Conservation (phyloP, 1,140 invertebrate species). For the Micrasema longulum region DNA sequence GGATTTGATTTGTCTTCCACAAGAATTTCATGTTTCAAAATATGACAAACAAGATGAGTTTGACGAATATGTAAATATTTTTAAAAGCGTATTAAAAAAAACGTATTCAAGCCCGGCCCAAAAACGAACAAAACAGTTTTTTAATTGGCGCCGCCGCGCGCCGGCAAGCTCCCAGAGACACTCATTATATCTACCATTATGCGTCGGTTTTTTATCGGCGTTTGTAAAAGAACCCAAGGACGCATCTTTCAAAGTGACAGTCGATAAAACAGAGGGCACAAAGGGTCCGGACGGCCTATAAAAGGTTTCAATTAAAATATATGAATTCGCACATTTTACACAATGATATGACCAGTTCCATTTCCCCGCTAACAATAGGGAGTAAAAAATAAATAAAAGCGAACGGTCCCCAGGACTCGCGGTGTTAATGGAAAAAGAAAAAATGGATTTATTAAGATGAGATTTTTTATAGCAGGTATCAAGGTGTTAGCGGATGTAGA, state of each 20-base stretch:
- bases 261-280: conserved; percentile 36
- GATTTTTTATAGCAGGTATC: conserved; percentile 4
- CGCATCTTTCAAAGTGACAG: conserved; percentile 39
- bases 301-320: conserved; percentile 52
- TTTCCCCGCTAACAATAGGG: conserved; percentile 21
- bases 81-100: background rate
- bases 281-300: conserved; percentile 24
- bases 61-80: too few species aligned
- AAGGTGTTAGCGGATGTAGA: background rate
- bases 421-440: conserved; percentile 21
- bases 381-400: conserved; percentile 34
- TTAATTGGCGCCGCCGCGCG: conserved; percentile 12
- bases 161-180: background rate
- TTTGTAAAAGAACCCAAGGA: conserved; percentile 27
- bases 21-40: too few species aligned
- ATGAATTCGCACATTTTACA: conserved; percentile 52
- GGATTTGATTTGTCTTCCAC: too few species aligned
- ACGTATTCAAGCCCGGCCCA: background rate
- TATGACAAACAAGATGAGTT: too few species aligned
- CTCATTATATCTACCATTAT: conserved; percentile 21
- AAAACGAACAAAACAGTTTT: background rate
- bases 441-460: conserved; percentile 20
- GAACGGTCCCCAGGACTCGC: background rate
- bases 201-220: conserved; percentile 22
- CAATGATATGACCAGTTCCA: conserved; percentile 40